These are phyloP conservation scores for Hypotaenidia okinawae DNA, from an alignment of 2,797 vertebrate genomes.

Conservation along the genomic window DNA sequence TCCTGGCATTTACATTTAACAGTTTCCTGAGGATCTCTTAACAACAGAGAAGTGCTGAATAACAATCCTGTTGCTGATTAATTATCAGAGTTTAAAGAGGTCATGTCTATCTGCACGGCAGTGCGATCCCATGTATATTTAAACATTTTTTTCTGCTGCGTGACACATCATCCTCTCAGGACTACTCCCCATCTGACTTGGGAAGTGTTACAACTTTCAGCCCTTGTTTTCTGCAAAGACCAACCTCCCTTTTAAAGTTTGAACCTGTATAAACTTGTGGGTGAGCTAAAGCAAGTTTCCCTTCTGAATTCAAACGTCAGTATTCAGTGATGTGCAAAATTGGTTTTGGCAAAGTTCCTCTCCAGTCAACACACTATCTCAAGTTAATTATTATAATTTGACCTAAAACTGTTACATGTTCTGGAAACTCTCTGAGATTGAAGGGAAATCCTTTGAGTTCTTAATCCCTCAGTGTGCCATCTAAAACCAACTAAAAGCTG, in stretches of 20 bases:
- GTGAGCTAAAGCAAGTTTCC: constrained; percentile 43
- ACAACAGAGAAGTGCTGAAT: background rate
- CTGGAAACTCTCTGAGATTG: constrained; percentile 29
- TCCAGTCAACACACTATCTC: constrained; percentile 40
- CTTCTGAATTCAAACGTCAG: constrained; percentile 10
- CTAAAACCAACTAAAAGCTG: constrained; percentile 41
- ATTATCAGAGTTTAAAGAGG: constrained; percentile 13
- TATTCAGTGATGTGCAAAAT: constrained; percentile 55
- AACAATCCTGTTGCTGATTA: background rate
- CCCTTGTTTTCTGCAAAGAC: background rate
- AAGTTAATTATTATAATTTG: constrained; percentile 66
- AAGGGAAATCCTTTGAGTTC: constrained; percentile 57
- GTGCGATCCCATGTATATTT: background rate
- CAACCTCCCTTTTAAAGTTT: background rate
- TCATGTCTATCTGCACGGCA: background rate
- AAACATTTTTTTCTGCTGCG: constrained; percentile 4
- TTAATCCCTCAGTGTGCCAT: constrained; percentile 47
- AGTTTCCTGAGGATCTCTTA: constrained; percentile 12
- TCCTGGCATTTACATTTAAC: background rate
- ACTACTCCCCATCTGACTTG: background rate
- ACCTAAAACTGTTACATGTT: constrained; percentile 51
- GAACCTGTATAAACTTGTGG: constrained; percentile 63
- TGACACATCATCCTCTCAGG: background rate
- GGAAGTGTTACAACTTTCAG: constrained; percentile 1
- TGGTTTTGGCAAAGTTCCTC: constrained; percentile 45